A percentile compares a stretch with the other conserved stretches of the same genome.
Conservation (phyloP, 2,113 vertebrate genomes). For the Psilopsiagon aurifrons region DNA sequence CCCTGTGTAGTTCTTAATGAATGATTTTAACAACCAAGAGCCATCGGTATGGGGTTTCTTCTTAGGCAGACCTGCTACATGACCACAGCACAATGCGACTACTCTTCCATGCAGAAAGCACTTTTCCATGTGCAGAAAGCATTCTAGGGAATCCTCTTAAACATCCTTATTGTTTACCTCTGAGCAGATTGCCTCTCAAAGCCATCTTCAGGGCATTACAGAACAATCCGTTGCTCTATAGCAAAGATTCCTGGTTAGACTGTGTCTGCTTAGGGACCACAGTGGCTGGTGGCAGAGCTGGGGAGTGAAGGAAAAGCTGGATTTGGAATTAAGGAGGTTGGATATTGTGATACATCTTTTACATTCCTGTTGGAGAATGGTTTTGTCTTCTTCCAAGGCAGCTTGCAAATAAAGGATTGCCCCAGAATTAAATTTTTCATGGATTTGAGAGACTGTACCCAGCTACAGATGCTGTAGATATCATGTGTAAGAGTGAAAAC, state of each 20-base stretch:
- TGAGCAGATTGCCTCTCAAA: background rate
- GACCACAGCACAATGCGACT: background rate
- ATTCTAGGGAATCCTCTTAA: background rate
- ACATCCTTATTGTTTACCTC: background rate
- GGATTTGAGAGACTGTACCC: background rate
- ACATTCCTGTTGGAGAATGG: background rate
- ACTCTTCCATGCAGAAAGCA: accelerated
- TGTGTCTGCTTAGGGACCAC: background rate
- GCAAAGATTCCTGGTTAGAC: background rate
- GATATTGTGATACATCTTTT: background rate
- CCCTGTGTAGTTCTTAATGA: background rate
- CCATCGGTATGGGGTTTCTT: background rate
- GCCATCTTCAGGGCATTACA: background rate
- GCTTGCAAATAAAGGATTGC: background rate
- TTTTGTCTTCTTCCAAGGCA: background rate
- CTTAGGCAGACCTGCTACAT: background rate
- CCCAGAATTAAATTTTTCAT: background rate
- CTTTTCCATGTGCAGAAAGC: background rate
- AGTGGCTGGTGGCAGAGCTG: background rate
- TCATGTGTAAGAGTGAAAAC: background rate
- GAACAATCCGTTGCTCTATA: background rate
- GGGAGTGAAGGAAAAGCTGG: background rate
- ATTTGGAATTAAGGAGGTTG: background rate
- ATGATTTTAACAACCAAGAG: background rate
- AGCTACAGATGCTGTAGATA: background rate